Evolutionary conservation across 2,113 vertebrate species (phyloP).

Genomic region (Illadopsis cleaveri): DNA sequence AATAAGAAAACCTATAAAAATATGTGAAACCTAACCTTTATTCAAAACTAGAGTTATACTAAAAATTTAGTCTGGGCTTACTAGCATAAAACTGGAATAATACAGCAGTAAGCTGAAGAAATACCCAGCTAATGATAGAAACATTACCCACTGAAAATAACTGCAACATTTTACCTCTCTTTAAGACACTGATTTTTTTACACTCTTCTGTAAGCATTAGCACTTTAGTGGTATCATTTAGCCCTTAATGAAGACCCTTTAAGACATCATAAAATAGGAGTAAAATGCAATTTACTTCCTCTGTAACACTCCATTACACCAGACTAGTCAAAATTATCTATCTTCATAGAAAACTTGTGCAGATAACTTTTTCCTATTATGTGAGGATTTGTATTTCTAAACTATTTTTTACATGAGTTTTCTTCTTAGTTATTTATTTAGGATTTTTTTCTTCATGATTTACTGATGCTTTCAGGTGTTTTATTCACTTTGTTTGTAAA

Average conservation of each 20-base stretch:
- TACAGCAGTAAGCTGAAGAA: neutral
- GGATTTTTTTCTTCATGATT: neutral
- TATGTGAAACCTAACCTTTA: neutral
- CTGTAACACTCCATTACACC: neutral
- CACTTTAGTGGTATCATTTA: neutral
- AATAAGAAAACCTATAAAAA: neutral
- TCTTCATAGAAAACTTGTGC: neutral
- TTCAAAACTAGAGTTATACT: neutral
- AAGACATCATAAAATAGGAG: neutral
- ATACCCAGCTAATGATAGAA: neutral
- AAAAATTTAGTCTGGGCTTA: neutral
- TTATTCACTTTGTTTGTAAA: neutral
- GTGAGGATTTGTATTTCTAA: neutral
- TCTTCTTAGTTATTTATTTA: neutral
- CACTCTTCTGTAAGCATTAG: neutral
- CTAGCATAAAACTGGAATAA: neutral
- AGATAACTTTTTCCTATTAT: neutral
- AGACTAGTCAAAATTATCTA: neutral
- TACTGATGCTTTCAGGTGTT: neutral
- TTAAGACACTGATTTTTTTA: neutral
- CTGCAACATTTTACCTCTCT: neutral
- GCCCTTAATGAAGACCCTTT: neutral
- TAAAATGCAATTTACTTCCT: neutral
- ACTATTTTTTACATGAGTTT: neutral
- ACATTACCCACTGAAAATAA: neutral